Evolutionary conservation across 2,113 vertebrate species (phyloP), one percentile per base, ranked within the genome.

Genomic region (Rhabdomys dilectus): DNA sequence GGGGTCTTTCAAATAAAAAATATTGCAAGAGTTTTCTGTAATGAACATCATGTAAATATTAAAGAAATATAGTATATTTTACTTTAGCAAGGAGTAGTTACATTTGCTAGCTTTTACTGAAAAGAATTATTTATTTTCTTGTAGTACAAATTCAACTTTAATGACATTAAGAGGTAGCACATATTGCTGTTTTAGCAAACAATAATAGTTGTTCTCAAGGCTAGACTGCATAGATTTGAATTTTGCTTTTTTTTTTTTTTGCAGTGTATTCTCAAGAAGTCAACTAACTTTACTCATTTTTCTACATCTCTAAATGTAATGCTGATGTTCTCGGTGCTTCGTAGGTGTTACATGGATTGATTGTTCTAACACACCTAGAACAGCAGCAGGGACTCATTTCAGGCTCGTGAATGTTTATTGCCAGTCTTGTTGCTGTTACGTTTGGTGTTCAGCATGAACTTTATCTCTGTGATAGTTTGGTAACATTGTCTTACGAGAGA

Each of bases 91-190:
- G 19, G 60, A 81, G 85, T 97, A 86, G 85, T 72, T 75, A 42
- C 73, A 88, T 91, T 93, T 84, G 16, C 42, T 87, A 76, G 15
- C 42, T 56, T 96, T 96, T 68, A 58, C 53, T 93, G 93, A 93
- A 94, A n/a, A 95, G 16, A 92, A 91, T 84, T 90, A 91, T 90
- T 84, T 90, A 91, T 90, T 97, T 96, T 76, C 75, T 31, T 90
- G 22, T 68, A 78, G 62, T 72, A 92, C 75, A 88, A 88, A 45
- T 78, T 82, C 2, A 42, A 34, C 89, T 86, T 89, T 93, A 73
- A 78, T 2, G 9, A 42, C 11, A 9, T 64, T 51, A 81, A 91
- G 34, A 21, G 21, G 21, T 68, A 73, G 70, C 5, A 82, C 53
- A 88, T 92, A 53, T 66, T 73, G 10, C 72, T 90, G 12, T 34